phyloP scores from a whole-genome alignment of 2,113 vertebrate genomes.

The Otolemur garnettii region DNA sequence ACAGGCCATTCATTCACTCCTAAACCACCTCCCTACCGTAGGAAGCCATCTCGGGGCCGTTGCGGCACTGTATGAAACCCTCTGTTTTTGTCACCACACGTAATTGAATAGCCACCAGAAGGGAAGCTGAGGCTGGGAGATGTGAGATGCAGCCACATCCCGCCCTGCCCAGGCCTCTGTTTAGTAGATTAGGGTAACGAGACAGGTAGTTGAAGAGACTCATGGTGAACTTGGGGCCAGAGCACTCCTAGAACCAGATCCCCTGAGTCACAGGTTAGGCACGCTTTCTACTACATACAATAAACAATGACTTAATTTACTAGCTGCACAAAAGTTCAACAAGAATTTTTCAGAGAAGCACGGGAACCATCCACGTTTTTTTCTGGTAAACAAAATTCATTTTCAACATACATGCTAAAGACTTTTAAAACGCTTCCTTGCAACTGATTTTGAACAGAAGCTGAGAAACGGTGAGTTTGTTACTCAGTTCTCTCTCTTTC shows the following conservation, averaged over 20 bases:
- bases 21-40: not conserved
- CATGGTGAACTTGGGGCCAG: not conserved
- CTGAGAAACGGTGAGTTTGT: not conserved
- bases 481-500: not conserved
- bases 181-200: not conserved
- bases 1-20: not conserved
- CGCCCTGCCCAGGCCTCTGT: not conserved
- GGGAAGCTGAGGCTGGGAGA: not conserved
- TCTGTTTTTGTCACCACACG: not conserved
- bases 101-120: not conserved
- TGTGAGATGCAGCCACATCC: not conserved
- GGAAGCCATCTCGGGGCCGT: not conserved
- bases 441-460: slow-evolving; percentile 1
- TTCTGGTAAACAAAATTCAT: slow-evolving; percentile 49
- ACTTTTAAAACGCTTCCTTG: not conserved
- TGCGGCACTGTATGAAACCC: not conserved
- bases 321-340: slow-evolving; percentile 63
- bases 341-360: slow-evolving; percentile 56
- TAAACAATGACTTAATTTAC: slow-evolving; percentile 74
- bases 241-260: not conserved
- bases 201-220: not conserved
- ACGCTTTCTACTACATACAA: slow-evolving; percentile 18
- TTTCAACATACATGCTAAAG: slow-evolving; percentile 41
- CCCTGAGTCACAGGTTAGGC: not conserved
- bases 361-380: not conserved